Evolutionary conservation across 2,113 vertebrate genomes (phyloP).

Genomic region (Myrmophylax atrothorax): DNA sequence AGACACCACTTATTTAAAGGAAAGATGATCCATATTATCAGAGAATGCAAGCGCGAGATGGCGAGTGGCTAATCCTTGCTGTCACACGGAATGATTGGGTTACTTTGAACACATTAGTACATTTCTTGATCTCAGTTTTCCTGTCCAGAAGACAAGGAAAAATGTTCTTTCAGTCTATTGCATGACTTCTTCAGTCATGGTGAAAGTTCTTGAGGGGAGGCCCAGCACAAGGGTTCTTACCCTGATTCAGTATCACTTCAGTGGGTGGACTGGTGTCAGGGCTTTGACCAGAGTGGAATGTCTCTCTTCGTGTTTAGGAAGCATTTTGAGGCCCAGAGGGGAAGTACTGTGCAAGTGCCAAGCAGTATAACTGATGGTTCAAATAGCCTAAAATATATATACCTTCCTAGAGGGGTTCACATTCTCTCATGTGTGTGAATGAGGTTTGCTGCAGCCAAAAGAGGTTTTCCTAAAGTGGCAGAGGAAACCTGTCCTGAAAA

Average conservation of each 20-base stretch:
- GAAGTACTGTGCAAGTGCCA: slow-evolving; percentile 34
- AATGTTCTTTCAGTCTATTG: not conserved
- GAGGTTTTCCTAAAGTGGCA: not conserved
- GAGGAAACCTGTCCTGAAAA: slow-evolving; percentile 32
- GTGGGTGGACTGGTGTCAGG: slow-evolving; percentile 14
- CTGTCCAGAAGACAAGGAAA: not conserved
- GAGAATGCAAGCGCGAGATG: not conserved
- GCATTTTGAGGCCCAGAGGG: slow-evolving; percentile 46
- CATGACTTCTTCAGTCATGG: not conserved
- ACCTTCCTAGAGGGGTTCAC: not conserved
- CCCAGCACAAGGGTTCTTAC: not conserved
- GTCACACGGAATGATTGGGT: not conserved
- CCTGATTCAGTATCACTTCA: not conserved
- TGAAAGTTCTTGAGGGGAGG: not conserved
- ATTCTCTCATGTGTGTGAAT: accelerated
- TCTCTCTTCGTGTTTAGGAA: slow-evolving; percentile 45
- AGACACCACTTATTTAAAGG: not conserved
- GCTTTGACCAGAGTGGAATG: slow-evolving; percentile 66
- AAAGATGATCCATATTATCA: slow-evolving; percentile 17
- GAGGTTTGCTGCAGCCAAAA: not conserved
- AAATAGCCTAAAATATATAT: not conserved
- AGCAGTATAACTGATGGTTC: not conserved
- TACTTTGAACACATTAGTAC: not conserved
- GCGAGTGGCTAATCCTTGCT: not conserved
- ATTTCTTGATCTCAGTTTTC: not conserved